These are phyloP conservation scores for Gallinago nigripennis DNA, from an alignment of 2,797 vertebrate species.

Conservation along the genomic window DNA sequence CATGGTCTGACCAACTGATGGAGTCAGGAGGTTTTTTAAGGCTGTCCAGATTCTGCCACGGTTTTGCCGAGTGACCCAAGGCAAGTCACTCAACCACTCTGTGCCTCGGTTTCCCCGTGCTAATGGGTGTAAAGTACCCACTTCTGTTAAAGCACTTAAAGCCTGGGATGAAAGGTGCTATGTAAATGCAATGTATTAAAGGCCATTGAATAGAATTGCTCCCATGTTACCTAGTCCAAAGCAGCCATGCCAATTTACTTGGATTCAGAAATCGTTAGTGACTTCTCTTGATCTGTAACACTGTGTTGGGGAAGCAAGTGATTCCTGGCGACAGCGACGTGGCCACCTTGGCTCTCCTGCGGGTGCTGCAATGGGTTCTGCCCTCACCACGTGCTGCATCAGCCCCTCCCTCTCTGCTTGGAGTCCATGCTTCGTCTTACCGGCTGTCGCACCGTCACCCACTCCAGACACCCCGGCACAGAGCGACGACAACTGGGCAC, in stretches of 20 bases:
- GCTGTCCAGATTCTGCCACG: background rate
- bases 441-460: accelerated
- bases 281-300: background rate
- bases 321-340: background rate
- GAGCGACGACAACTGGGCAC: background rate
- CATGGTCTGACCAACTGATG: background rate
- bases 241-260: background rate
- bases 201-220: slow-evolving; percentile 27
- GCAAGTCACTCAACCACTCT: slow-evolving; percentile 30
- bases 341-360: background rate
- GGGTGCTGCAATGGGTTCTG: background rate
- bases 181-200: slow-evolving; percentile 52
- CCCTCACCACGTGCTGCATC: background rate
- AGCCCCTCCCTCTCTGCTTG: background rate
- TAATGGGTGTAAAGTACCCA: slow-evolving; percentile 5
- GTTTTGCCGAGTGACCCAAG: background rate
- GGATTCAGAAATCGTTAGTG: background rate
- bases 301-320: background rate
- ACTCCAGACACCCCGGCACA: accelerated
- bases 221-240: background rate
- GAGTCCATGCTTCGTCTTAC: background rate
- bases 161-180: slow-evolving; percentile 66
- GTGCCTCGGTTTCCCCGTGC: slow-evolving; percentile 36
- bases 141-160: slow-evolving; percentile 29
- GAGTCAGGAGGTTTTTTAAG: slow-evolving; percentile 29